Conservation (phyloP, 2,113 vertebrate genomes). For the Sphaerodactylus townsendi region DNA sequence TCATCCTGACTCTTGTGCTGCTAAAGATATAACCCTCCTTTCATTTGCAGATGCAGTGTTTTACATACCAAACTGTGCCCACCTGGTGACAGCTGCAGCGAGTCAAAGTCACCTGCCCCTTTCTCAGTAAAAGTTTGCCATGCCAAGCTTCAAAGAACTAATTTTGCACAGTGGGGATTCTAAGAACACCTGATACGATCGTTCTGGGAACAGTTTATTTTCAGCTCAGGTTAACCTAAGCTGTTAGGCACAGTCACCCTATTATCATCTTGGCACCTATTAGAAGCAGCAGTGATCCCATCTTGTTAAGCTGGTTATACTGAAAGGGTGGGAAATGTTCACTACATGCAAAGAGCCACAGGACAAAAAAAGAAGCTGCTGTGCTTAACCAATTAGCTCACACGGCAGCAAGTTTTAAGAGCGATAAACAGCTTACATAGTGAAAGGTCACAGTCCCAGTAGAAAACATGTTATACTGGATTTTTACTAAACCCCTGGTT, state of each 20-base stretch:
- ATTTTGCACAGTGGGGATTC: constrained; percentile 8
- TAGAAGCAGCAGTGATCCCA: neutral
- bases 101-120: neutral
- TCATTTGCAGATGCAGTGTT: rapidly evolving
- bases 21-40: neutral
- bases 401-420: neutral
- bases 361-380: neutral
- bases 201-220: constrained; percentile 17
- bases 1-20: rapidly evolving
- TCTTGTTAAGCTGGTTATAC: constrained; percentile 7
- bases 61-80: neutral
- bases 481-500: neutral
- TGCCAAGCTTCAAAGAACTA: neutral
- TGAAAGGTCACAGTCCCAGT: neutral
- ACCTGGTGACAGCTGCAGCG: neutral
- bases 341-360: constrained; percentile 10
- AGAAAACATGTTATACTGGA: neutral
- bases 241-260: neutral
- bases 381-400: neutral
- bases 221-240: neutral
- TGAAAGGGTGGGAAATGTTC: neutral
- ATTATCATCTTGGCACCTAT: neutral
- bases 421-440: neutral
- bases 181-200: neutral
- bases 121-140: neutral